Evolutionary conservation across 2,797 vertebrate genomes (phyloP), one percentile per base, ranked within the genome.

Genomic region (Bovichtus diacanthus): DNA sequence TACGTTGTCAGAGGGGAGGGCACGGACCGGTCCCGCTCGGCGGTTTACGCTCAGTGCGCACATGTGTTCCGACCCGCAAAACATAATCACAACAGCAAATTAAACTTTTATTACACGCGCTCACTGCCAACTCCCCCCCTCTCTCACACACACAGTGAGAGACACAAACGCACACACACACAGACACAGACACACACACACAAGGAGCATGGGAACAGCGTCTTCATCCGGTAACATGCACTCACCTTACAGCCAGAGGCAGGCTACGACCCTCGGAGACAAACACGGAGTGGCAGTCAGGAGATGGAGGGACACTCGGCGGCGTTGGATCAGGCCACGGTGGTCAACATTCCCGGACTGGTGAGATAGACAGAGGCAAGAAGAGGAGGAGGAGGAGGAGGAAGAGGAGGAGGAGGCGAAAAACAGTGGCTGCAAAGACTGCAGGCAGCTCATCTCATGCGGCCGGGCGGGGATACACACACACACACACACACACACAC

Each of bases 391-490:
- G 76, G 38, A 60, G 61, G 39, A 67, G 59, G 29, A 75, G 71
- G 39, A 79, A 47, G 70, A 74, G 39, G 70, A 80, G 72, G 72
- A 71, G 74, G 78, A 76, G 82, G 78, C 62, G 73, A 87, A 86
- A n/a, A 86, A 82, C 80, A 81, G 85, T 82, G 81, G 83, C 85
- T 38, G 83, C 78, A 70, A 73, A 88, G 82, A 87, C 87, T 85
- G 87, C 88, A 72, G 84, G 81, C 82, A 81, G 90, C 81, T 92
- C 92, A 88, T 92, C 90, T 90, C 90, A 85, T 89, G 82, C 87
- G 72, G 80, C 86, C 80, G 74, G 70, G 71, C 80, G 74, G 70
- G 71, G 65, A 90, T 46, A 53, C 39, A 41, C 44, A 67, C 70
- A 44, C 39, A 13, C 49, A 13, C 53, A 39, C 34, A 21, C 18